Evolutionary conservation across 2,797 vertebrate species (phyloP).

Genomic region (Coregonus sp.): DNA sequence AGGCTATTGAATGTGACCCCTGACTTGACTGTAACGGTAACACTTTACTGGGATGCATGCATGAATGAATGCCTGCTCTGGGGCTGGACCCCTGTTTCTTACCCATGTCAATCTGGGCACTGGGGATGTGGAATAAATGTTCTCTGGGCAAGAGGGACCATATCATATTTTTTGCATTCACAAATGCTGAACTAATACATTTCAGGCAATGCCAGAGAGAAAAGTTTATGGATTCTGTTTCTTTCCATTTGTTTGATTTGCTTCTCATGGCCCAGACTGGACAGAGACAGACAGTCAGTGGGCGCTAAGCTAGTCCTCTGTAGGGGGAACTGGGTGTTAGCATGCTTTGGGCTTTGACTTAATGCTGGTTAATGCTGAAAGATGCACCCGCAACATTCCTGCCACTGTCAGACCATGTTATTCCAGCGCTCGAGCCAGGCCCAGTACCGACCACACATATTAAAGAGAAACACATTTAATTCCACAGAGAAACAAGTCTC

Average conservation of each 20-base stretch:
- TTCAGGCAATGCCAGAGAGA: neutral
- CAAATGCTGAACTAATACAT: neutral
- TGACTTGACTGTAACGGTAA: neutral
- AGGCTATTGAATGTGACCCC: constrained; percentile 44
- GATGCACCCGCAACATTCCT: constrained; percentile 69
- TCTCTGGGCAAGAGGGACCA: neutral
- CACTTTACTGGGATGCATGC: neutral
- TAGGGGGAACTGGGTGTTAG: constrained; percentile 42
- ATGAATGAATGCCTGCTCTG: neutral
- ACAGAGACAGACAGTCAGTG: constrained; percentile 21
- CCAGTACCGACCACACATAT: constrained; percentile 52
- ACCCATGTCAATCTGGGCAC: neutral
- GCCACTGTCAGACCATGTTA: constrained; percentile 57
- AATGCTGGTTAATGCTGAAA: constrained; percentile 73
- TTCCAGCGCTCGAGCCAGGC: constrained; percentile 59
- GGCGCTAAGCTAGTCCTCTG: constrained; percentile 57
- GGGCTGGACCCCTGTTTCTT: neutral
- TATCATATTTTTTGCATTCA: neutral
- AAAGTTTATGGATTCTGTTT: neutral
- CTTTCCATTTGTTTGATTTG: neutral
- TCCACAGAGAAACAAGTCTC: constrained; percentile 43
- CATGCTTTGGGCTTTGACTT: constrained; percentile 72
- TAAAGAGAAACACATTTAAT: constrained; percentile 68
- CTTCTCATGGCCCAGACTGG: neutral
- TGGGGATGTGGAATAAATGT: neutral